These are phyloP conservation scores for Stictocephala bisonia DNA, from an alignment of 2,888 invertebrate genomes.

Conservation along the genomic window DNA sequence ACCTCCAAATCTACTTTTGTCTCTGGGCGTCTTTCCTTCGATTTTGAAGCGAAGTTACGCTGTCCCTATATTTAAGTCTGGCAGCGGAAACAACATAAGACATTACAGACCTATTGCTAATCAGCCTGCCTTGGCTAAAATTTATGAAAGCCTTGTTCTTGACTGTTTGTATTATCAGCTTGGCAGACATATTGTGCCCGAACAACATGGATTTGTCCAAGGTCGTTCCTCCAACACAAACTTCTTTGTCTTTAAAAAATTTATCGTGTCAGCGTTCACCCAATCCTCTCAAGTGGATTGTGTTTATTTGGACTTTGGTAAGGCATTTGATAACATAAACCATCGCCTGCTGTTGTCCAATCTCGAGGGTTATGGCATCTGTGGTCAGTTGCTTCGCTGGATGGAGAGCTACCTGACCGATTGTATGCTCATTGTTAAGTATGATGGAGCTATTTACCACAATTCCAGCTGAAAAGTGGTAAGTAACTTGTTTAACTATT, in stretches of 20 bases:
- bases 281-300: constrained; percentile 11
- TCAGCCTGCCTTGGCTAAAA: too few relatives aligned
- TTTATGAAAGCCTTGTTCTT: not conserved
- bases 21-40: too few relatives aligned
- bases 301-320: not conserved
- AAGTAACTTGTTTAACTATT: too few relatives aligned
- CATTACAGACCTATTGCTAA: too few relatives aligned
- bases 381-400: too few relatives aligned
- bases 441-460: not conserved
- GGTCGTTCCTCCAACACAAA: not conserved
- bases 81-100: too few relatives aligned
- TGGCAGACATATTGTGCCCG: not conserved
- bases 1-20: too few relatives aligned
- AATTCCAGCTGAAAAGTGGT: too few relatives aligned
- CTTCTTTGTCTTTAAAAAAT: not conserved
- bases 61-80: too few relatives aligned
- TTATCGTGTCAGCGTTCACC: not conserved
- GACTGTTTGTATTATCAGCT: not conserved
- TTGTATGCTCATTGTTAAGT: not conserved
- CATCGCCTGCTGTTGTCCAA: constrained; percentile 1
- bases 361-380: too few relatives aligned
- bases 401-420: constrained; percentile 11
- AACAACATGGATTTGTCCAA: not conserved
- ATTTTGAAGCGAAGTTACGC: too few relatives aligned
- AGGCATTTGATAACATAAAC: not conserved